Conservation (phyloP, 2,797 vertebrate genomes). For the Danionella dracula region DNA sequence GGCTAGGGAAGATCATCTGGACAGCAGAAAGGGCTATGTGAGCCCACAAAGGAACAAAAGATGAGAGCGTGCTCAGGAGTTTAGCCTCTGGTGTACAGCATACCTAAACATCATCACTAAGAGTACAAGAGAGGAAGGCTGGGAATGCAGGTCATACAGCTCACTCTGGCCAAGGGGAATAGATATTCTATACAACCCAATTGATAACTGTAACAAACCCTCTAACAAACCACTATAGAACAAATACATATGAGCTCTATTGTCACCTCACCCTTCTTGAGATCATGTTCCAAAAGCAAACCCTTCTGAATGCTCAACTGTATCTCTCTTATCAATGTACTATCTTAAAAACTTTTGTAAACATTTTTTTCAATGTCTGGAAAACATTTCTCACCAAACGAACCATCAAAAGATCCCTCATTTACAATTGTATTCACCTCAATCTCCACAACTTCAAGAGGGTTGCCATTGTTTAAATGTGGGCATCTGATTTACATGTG, state of each 20-base stretch:
- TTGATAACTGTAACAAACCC: background rate
- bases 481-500: no score
- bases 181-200: background rate
- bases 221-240: background rate
- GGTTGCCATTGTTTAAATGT: no score
- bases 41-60: conserved; percentile 29
- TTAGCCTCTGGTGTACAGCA: conserved; percentile 21
- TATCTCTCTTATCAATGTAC: background rate
- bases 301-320: background rate
- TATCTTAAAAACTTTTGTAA: no score
- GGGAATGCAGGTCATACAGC: background rate
- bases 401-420: no score
- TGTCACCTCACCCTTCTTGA: background rate
- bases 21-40: conserved; percentile 1
- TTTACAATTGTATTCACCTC: no score
- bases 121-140: background rate
- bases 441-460: no score
- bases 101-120: conserved; percentile 3
- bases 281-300: background rate
- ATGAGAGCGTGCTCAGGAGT: background rate
- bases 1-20: background rate
- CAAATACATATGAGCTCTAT: background rate
- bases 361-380: no score
- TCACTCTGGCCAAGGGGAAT: background rate
- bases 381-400: no score